phyloP scores from a whole-genome alignment of 2,797 vertebrate genomes.

The Limosa lapponica region DNA sequence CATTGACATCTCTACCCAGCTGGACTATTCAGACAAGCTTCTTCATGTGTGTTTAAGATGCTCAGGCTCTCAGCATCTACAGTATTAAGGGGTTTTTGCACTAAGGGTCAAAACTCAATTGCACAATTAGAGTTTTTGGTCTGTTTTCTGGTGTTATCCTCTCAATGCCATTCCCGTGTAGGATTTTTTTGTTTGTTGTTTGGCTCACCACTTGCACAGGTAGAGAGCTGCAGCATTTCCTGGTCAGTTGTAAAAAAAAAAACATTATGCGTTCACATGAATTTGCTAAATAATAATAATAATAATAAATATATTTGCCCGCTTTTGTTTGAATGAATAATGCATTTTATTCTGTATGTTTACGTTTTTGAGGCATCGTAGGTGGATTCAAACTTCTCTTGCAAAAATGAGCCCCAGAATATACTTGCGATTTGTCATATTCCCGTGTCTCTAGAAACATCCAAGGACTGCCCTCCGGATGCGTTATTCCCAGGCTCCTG shows the following conservation, averaged over 20 bases:
- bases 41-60: fast-evolving
- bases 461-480: fast-evolving
- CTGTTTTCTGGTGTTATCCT: neutral
- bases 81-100: fast-evolving
- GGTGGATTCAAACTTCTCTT: neutral
- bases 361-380: neutral
- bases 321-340: neutral
- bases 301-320: neutral
- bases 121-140: neutral
- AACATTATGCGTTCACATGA: fast-evolving
- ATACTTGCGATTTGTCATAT: fast-evolving
- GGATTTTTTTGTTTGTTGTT: neutral
- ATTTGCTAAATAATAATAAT: neutral
- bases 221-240: neutral
- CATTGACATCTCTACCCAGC: fast-evolving
- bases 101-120: fast-evolving
- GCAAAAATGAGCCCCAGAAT: fast-evolving
- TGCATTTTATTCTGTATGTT: neutral
- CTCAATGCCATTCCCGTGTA: too few relatives aligned
- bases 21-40: fast-evolving
- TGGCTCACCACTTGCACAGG: fast-evolving
- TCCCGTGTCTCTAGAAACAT: fast-evolving
- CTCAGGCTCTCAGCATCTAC: fast-evolving
- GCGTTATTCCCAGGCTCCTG: fast-evolving
- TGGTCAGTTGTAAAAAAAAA: neutral